A percentile compares a stretch with the other conserved stretches of the same genome.
These are phyloP conservation scores for Alcedo quadribrachys DNA, from an alignment of 2,797 vertebrate genomes.

Conservation along the genomic window DNA sequence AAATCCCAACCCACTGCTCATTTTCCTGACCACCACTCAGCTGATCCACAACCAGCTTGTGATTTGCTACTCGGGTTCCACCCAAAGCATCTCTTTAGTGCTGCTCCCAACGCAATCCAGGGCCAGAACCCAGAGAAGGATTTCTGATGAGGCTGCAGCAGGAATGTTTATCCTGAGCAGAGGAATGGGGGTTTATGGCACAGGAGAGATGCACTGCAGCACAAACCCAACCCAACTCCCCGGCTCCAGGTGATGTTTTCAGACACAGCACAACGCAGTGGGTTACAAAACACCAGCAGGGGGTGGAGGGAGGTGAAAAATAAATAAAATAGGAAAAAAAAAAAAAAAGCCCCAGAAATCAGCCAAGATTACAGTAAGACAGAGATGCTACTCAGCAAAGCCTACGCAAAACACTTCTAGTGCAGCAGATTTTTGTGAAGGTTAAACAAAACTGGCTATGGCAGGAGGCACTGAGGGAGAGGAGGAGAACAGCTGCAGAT, in stretches of 20 bases:
- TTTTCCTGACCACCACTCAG: background rate
- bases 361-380: background rate
- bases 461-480: background rate
- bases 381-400: constrained; percentile 18
- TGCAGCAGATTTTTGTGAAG: constrained; percentile 18
- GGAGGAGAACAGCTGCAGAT: background rate
- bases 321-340: background rate
- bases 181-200: background rate
- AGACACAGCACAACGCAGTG: background rate
- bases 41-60: background rate
- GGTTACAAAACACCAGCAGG: background rate
- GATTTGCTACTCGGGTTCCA: background rate
- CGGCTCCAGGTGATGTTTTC: background rate
- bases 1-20: background rate
- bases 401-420: background rate
- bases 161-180: background rate
- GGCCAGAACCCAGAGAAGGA: background rate
- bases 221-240: background rate
- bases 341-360: background rate
- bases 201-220: background rate
- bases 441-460: constrained; percentile 5
- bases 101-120: background rate
- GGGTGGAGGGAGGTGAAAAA: too few relatives aligned
- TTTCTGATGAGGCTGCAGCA: background rate
- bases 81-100: background rate